These are phyloP conservation scores for Laticauda laticaudata DNA, from an alignment of 2,113 vertebrate genomes.

Conservation along the genomic window DNA sequence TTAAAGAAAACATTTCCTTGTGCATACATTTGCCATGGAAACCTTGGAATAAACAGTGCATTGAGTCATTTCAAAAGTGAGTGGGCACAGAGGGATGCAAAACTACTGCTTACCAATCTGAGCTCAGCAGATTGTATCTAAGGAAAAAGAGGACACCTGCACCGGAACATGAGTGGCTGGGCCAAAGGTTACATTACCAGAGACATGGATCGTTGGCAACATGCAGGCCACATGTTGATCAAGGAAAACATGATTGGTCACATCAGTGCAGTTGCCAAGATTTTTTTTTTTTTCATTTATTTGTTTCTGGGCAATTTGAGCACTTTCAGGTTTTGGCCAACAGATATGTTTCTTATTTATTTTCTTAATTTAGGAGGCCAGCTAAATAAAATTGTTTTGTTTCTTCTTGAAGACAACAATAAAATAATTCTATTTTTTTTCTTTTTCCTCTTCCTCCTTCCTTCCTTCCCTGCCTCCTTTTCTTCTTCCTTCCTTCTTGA, in stretches of 20 bases:
- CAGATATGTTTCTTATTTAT: slow-evolving; percentile 21
- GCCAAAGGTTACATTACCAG: neutral
- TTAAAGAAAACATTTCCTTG: neutral
- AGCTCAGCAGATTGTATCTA: fast-evolving
- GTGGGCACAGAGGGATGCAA: slow-evolving; percentile 39
- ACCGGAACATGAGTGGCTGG: fast-evolving
- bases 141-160: fast-evolving
- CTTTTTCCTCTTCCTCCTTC: neutral
- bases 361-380: neutral
- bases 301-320: slow-evolving; percentile 29
- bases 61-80: slow-evolving; percentile 53
- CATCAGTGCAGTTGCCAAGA: slow-evolving; percentile 39
- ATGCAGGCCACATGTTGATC: fast-evolving
- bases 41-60: slow-evolving; percentile 52
- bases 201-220: fast-evolving
- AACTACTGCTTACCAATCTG: slow-evolving; percentile 42
- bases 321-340: slow-evolving; percentile 32
- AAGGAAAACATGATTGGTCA: slow-evolving; percentile 29
- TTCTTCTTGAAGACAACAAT: neutral
- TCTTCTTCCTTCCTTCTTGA: neutral
- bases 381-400: slow-evolving; percentile 11
- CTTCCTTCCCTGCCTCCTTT: neutral
- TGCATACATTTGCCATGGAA: slow-evolving; percentile 42
- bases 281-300: slow-evolving; percentile 22
- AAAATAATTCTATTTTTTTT: neutral